A percentile compares a stretch with the other conserved stretches of the same genome.
These are phyloP conservation scores for Alouatta palliata DNA, from an alignment of 2,113 vertebrate genomes.

Conservation along the genomic window DNA sequence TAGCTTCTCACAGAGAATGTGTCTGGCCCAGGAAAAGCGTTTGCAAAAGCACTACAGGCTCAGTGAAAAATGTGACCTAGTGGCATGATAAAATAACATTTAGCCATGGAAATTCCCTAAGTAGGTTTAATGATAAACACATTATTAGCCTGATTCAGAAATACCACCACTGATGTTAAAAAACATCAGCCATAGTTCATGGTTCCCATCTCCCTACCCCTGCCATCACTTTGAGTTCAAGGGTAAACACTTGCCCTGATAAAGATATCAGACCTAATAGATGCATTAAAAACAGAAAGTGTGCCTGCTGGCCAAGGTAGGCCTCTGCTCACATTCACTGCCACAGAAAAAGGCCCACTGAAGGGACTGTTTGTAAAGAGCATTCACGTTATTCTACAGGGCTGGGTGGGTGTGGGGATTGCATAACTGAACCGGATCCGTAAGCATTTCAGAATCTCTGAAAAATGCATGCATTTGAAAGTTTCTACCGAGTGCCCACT, in stretches of 20 bases:
- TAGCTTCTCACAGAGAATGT: constrained; percentile 52
- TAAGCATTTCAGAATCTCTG: constrained; percentile 63
- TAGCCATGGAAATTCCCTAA: constrained; percentile 69
- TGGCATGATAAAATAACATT: constrained; percentile 63
- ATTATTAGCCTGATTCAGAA: constrained; percentile 54
- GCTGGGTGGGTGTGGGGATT: neutral
- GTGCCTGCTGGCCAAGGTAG: neutral
- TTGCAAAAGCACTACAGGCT: constrained; percentile 66
- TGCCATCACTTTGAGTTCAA: neutral
- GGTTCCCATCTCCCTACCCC: neutral
- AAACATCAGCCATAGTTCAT: neutral
- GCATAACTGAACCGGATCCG: neutral
- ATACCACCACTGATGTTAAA: neutral
- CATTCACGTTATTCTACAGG: neutral
- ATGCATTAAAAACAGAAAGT: neutral
- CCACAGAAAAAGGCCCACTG: neutral
- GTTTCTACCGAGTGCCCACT: too few relatives aligned
- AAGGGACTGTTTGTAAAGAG: neutral
- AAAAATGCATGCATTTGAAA: neutral
- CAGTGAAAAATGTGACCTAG: constrained; percentile 65
- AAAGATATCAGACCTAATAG: neutral
- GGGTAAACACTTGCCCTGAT: neutral
- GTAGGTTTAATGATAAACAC: constrained; percentile 67
- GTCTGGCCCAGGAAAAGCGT: constrained; percentile 64
- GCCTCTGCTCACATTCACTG: neutral